Percentiles rank a stretch among this genome's conserved stretches.
phyloP scores from a whole-genome alignment of 2,113 vertebrate genomes.

The Tetrax tetrax region DNA sequence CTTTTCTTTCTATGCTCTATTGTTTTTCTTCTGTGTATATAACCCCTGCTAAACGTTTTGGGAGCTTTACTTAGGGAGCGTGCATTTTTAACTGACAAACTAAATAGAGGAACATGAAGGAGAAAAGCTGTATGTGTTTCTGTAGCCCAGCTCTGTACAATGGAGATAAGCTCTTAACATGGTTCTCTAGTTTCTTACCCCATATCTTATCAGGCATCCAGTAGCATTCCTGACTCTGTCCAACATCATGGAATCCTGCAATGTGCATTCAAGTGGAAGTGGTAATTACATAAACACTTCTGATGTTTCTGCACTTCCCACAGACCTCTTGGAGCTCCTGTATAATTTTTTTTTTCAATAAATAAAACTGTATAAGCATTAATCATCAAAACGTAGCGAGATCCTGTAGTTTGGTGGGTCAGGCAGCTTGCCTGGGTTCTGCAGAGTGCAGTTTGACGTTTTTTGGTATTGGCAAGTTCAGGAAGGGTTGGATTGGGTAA shows the following conservation, averaged over 20 bases:
- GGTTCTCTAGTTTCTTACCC: background rate
- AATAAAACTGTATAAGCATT: background rate
- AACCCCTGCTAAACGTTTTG: background rate
- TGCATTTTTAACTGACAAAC: background rate
- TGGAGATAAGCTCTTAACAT: background rate
- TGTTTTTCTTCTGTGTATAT: background rate
- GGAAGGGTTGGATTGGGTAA: background rate
- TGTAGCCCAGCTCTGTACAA: background rate
- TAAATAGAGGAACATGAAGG: background rate
- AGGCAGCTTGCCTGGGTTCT: background rate
- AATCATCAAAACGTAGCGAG: background rate
- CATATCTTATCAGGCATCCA: background rate
- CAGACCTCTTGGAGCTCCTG: background rate
- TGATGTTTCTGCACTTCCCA: background rate
- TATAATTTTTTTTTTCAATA: background rate
- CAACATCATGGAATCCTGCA: background rate
- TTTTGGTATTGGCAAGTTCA: background rate
- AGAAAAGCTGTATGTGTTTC: background rate
- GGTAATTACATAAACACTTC: background rate
- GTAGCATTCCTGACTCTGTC: background rate
- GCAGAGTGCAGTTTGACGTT: background rate
- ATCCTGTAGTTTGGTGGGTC: background rate
- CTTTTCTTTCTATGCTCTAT: background rate
- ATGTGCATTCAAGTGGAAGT: background rate
- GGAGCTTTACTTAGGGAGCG: background rate